Evolutionary conservation across 1,140 invertebrate species (phyloP).

Genomic region (Pinna nobilis): DNA sequence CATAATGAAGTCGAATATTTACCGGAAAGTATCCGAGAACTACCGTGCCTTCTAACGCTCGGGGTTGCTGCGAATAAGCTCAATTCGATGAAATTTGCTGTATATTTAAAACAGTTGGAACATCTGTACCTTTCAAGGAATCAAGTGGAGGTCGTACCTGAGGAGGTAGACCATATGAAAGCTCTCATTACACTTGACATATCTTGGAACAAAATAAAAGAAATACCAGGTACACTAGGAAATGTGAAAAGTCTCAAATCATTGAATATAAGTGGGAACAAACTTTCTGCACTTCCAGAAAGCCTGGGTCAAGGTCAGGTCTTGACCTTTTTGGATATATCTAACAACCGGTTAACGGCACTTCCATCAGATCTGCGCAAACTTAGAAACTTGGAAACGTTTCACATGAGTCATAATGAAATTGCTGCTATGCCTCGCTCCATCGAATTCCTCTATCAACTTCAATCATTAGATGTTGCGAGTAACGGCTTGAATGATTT

Average conservation of each 20-base stretch:
- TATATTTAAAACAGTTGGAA: conserved; percentile 58
- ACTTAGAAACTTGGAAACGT: conserved; percentile 66
- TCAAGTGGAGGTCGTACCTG: conserved; percentile 66
- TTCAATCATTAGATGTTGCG: conserved; percentile 60
- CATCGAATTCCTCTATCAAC: conserved; percentile 64
- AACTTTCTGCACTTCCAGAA: conserved; percentile 58
- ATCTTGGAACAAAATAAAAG: conserved; percentile 66
- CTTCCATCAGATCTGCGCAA: conserved; percentile 63
- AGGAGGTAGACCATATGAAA: conserved; percentile 64
- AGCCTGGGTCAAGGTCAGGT: conserved; percentile 62
- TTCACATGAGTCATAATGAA: conserved; percentile 66
- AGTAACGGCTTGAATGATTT: conserved; percentile 67
- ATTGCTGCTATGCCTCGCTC: conserved; percentile 66
- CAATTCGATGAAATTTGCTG: conserved; percentile 66
- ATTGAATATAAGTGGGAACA: conserved; percentile 64
- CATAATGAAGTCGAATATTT: conserved; percentile 66
- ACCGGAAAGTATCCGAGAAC: conserved; percentile 57
- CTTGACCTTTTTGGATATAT: conserved; percentile 63
- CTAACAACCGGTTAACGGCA: conserved; percentile 60
- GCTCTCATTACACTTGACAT: conserved; percentile 63
- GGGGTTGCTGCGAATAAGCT: conserved; percentile 60
- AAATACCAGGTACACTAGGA: conserved; percentile 65
- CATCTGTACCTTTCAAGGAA: conserved; percentile 63
- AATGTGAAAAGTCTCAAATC: conserved; percentile 65
- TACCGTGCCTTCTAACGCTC: conserved; percentile 49